Evolutionary conservation across 2,888 invertebrate genomes (phyloP).

Genomic region (Craniophora ligustri): DNA sequence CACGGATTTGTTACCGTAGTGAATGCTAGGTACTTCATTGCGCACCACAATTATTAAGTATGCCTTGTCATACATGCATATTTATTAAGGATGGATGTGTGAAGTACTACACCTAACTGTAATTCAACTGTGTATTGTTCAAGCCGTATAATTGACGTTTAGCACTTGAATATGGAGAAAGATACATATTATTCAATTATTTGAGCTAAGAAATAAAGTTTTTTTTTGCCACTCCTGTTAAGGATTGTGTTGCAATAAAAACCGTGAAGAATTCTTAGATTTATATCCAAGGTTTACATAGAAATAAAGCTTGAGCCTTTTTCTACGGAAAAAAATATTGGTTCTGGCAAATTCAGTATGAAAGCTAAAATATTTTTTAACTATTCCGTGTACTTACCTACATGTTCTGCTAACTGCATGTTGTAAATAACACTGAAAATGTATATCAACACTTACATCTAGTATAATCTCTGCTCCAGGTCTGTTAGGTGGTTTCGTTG

Average conservation of each 20-base stretch:
- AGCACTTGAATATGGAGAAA: no score
- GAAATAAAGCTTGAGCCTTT: no score
- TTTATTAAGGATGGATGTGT: constrained; percentile 4
- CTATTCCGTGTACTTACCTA: neutral
- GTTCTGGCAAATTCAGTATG: neutral
- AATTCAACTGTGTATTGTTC: constrained; percentile 6
- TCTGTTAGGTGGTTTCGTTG: constrained; percentile 83
- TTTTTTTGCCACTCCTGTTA: no score
- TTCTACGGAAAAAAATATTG: neutral
- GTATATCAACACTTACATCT: constrained; percentile 27
- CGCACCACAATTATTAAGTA: constrained; percentile 11
- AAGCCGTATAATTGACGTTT: no score
- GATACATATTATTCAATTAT: no score
- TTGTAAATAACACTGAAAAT: constrained; percentile 38
- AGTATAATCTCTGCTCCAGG: constrained; percentile 80
- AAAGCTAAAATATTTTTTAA: no score
- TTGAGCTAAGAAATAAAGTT: no score
- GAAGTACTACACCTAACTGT: constrained; percentile 21
- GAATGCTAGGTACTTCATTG: constrained; percentile 10
- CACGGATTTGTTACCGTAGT: neutral
- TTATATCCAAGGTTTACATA: no score
- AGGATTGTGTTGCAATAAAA: no score
- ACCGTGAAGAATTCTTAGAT: no score
- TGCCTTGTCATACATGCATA: constrained; percentile 13
- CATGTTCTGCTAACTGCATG: constrained; percentile 5